Conservation (phyloP, 2,888 invertebrate species). For the Nemurella pictetii region DNA sequence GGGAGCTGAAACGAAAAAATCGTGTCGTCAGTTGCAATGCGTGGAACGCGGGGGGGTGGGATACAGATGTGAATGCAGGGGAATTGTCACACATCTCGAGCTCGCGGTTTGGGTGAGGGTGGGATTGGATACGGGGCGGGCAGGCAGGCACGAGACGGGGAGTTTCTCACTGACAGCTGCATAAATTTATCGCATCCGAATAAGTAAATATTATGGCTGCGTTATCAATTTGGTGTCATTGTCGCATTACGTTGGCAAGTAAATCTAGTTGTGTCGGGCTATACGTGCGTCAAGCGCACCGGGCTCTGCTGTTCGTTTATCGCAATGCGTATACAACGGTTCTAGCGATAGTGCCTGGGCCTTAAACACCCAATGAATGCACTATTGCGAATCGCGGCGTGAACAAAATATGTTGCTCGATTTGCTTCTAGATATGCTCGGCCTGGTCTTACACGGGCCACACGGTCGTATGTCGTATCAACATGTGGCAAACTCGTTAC, state of each 20-base stretch:
- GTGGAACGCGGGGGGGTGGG: not conserved
- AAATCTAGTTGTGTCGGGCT: not conserved
- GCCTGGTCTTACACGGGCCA: not conserved
- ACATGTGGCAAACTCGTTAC: not conserved
- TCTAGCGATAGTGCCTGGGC: not conserved
- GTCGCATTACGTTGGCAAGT: not conserved
- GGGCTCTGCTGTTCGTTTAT: not conserved
- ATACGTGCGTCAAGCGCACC: not conserved
- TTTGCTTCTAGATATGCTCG: not conserved
- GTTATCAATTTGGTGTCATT: slow-evolving; percentile 25
- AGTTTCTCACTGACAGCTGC: slow-evolving; percentile 1
- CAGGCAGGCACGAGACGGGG: not conserved
- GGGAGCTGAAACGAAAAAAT: slow-evolving; percentile 1
- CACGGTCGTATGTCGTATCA: not conserved
- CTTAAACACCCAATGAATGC: not conserved
- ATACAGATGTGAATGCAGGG: not conserved
- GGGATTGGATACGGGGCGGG: not conserved
- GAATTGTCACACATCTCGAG: not conserved
- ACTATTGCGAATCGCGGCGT: not conserved
- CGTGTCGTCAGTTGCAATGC: not conserved
- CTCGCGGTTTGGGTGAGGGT: not conserved
- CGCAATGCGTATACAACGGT: not conserved
- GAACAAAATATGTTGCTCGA: not conserved
- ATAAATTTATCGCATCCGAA: not conserved
- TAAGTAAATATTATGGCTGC: slow-evolving; percentile 7